A percentile compares a stretch with the other conserved stretches of the same genome.
These are phyloP conservation scores for Lipophrys pholis DNA, from an alignment of 2,113 vertebrate genomes.

Conservation along the genomic window DNA sequence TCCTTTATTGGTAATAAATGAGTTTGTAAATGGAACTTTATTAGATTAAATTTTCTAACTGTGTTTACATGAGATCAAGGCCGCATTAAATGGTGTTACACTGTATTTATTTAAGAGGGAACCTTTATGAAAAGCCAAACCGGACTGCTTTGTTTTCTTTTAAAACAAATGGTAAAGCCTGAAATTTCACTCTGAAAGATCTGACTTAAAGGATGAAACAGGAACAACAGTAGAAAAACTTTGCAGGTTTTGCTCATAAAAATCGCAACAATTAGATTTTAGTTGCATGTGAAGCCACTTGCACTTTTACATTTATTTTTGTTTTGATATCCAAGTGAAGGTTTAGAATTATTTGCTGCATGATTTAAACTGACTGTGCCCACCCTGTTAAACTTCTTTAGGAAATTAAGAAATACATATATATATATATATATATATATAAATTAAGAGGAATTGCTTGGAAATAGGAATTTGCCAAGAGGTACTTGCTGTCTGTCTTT, in stretches of 20 bases:
- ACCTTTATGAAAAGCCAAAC: constrained; percentile 58
- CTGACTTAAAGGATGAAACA: constrained; percentile 7
- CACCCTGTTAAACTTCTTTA: constrained; percentile 22
- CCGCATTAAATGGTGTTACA: constrained; percentile 35
- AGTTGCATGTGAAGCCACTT: neutral
- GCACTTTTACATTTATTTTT: neutral
- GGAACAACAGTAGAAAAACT: neutral
- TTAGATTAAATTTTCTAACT: constrained; percentile 73
- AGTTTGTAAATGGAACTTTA: constrained; percentile 81
- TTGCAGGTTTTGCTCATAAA: neutral
- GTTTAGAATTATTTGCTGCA: neutral
- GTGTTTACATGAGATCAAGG: constrained; percentile 69
- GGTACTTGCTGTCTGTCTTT: constrained; percentile 74
- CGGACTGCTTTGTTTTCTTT: constrained; percentile 54
- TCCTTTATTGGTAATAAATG: constrained; percentile 81
- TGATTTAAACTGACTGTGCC: neutral
- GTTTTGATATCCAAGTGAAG: neutral
- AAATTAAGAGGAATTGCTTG: constrained; percentile 54
- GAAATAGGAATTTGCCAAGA: constrained; percentile 71
- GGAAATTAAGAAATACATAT: constrained; percentile 32
- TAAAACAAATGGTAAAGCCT: constrained; percentile 36
- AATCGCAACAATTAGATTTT: neutral
- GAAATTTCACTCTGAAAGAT: constrained; percentile 10
- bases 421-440: too few relatives aligned
- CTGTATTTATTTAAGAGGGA: constrained; percentile 52